Percentiles rank a stretch among this genome's conserved stretches.
phyloP scores from a whole-genome alignment of 2,113 vertebrate species.

The Macheiramphus alcinus region DNA sequence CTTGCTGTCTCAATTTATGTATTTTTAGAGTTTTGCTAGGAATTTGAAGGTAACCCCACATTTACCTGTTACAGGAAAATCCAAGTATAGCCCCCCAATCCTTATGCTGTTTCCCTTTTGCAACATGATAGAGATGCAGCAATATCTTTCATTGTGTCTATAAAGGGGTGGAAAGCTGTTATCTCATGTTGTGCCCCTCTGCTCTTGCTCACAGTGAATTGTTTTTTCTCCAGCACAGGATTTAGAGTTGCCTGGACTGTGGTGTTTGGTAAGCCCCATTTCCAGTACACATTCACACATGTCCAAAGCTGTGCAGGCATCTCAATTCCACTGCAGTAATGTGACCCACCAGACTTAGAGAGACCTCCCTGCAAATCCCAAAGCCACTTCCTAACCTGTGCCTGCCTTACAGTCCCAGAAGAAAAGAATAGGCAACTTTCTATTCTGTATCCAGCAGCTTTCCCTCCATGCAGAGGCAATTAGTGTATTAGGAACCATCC shows the following conservation, averaged over 20 bases:
- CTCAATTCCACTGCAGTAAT: neutral
- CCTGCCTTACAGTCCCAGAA: neutral
- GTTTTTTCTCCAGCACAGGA: neutral
- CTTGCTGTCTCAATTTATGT: neutral
- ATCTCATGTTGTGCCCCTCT: neutral
- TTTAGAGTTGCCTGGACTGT: neutral
- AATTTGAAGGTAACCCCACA: neutral
- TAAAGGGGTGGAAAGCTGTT: neutral
- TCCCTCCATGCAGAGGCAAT: neutral
- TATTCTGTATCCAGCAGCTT: neutral
- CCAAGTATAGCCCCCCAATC: neutral
- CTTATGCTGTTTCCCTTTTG: neutral
- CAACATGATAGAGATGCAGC: neutral
- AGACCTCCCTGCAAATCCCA: neutral
- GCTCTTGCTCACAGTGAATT: neutral
- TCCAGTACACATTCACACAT: neutral
- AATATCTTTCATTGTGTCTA: neutral
- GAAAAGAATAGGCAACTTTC: neutral
- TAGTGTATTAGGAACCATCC: neutral
- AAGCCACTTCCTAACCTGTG: neutral
- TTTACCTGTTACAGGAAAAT: neutral
- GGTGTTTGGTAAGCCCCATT: neutral
- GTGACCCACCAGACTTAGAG: neutral
- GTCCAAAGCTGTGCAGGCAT: neutral
- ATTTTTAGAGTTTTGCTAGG: neutral